These are phyloP conservation scores for Dryas iulia DNA, from an alignment of 1,140 invertebrate species.

Conservation along the genomic window DNA sequence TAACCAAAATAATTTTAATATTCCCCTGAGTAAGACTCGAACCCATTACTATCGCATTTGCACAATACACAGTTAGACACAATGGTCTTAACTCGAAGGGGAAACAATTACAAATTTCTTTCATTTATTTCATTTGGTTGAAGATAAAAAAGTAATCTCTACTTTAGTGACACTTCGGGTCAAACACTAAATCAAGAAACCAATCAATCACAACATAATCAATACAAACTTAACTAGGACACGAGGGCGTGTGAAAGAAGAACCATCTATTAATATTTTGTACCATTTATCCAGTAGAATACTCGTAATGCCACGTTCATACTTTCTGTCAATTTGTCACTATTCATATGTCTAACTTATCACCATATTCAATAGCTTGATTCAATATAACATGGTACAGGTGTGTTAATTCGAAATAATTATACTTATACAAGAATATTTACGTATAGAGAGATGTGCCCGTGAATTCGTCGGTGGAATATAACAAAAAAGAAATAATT, in stretches of 20 bases:
- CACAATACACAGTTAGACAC: too few relatives aligned
- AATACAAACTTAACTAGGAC: conserved; percentile 9
- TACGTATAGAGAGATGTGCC: too few relatives aligned
- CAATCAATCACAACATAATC: conserved; percentile 21
- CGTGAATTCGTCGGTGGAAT: too few relatives aligned
- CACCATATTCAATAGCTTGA: not conserved
- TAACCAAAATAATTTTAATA: too few relatives aligned
- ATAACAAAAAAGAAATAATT: too few relatives aligned
- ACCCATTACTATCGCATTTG: too few relatives aligned
- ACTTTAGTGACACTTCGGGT: not conserved
- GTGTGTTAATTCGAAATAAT: not conserved
- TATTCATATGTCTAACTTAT: not conserved
- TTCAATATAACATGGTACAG: not conserved
- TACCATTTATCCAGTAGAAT: not conserved
- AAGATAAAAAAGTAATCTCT: not conserved
- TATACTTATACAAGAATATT: too few relatives aligned
- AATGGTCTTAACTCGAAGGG: too few relatives aligned
- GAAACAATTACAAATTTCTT: too few relatives aligned
- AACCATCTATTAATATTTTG: conserved; percentile 6
- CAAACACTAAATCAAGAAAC: not conserved
- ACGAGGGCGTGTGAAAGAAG: not conserved
- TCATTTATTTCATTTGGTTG: too few relatives aligned
- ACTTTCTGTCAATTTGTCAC: not conserved
- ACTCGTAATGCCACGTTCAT: not conserved
- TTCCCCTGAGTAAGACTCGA: too few relatives aligned